A percentile compares a stretch with the other conserved stretches of the same genome.
Conservation (phyloP, 2,888 invertebrate genomes). For the Dastarcus helophoroides region DNA sequence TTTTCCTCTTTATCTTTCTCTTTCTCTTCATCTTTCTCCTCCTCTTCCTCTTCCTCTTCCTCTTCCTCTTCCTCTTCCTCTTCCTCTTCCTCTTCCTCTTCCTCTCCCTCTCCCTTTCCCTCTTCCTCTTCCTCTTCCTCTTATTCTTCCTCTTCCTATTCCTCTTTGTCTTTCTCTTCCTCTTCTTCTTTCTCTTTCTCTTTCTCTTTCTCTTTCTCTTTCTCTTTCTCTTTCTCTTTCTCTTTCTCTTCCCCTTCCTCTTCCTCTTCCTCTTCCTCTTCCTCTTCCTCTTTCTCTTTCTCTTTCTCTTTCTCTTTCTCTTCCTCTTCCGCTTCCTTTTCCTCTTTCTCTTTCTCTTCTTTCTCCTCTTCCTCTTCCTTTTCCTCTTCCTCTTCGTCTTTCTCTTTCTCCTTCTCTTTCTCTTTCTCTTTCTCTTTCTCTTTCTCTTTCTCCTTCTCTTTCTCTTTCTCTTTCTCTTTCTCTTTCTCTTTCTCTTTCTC, state of each 20-base stretch:
- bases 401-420: background rate
- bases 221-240: constrained; percentile 2
- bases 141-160: too few species aligned
- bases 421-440: too few species aligned
- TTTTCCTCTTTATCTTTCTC: too few species aligned
- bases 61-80: constrained; percentile 9
- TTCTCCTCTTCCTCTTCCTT: background rate
- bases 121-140: constrained; percentile 8
- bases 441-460: too few species aligned
- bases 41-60: constrained; percentile 11
- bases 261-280: background rate
- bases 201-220: constrained; percentile 4
- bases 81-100: constrained; percentile 8
- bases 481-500: too few species aligned
- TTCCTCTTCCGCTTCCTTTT: too few species aligned
- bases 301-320: background rate
- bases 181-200: constrained; percentile 8
- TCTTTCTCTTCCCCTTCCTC: constrained; percentile 2
- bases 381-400: background rate
- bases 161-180: too few species aligned
- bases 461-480: too few species aligned
- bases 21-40: too few species aligned
- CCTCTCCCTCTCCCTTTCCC: constrained; percentile 5
- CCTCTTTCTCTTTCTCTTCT: background rate
- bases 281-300: background rate